Evolutionary conservation across 2,797 vertebrate genomes (phyloP).

Genomic region (Leuciscus waleckii): DNA sequence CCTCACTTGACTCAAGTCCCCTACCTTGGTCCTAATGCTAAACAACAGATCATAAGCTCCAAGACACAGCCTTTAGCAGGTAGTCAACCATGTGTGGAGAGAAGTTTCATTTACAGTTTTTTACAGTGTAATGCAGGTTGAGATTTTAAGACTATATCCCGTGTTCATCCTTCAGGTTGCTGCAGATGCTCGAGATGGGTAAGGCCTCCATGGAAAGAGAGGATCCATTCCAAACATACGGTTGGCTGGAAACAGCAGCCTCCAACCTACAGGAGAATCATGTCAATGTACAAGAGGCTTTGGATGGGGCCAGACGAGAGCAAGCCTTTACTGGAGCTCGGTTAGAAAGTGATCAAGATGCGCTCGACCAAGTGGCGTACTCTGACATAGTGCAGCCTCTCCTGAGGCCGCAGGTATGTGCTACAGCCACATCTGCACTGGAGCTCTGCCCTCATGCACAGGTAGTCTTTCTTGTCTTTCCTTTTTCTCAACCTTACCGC

Average conservation of each 20-base stretch:
- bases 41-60: conserved; percentile 74
- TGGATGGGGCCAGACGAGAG: conserved; percentile 74
- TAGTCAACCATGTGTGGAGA: conserved; percentile 55
- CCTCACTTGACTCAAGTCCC: conserved; percentile 70
- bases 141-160: background rate
- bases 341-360: conserved; percentile 76
- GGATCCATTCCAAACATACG: conserved; percentile 87
- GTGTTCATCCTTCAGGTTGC: conserved; percentile 77
- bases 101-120: background rate
- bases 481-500: conserved; percentile 3
- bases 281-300: conserved; percentile 71
- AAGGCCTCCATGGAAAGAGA: conserved; percentile 67
- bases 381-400: conserved; percentile 82
- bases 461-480: conserved; percentile 71
- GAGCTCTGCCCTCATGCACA: conserved; percentile 81
- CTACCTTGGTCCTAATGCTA: conserved; percentile 68
- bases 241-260: conserved; percentile 81
- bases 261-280: conserved; percentile 77
- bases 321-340: conserved; percentile 75
- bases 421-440: conserved; percentile 68
- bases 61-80: conserved; percentile 85
- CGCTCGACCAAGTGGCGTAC: conserved; percentile 79
- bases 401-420: conserved; percentile 84
- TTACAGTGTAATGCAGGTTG: background rate
- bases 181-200: conserved; percentile 81